Evolutionary conservation across 2,113 vertebrate species (phyloP).

Genomic region (Ailurus styani): DNA sequence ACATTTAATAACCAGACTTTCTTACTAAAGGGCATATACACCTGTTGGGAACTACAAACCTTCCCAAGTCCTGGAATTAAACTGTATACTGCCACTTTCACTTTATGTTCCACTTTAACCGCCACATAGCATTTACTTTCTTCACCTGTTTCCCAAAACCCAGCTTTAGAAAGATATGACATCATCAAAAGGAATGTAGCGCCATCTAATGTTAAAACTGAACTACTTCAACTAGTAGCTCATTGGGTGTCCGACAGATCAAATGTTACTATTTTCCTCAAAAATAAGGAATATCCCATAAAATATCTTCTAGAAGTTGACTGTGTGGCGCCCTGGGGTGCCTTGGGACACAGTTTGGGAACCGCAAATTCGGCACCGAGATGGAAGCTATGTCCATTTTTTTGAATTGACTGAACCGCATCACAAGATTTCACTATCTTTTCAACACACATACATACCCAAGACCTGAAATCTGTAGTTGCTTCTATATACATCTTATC

Average conservation of each 20-base stretch:
- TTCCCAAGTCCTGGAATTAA: neutral
- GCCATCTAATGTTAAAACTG: constrained; percentile 69
- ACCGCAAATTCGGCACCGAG: neutral
- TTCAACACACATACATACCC: neutral
- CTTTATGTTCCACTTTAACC: neutral
- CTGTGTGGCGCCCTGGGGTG: neutral
- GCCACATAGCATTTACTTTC: neutral
- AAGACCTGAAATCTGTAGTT: neutral
- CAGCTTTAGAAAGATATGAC: constrained; percentile 34
- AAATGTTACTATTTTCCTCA: neutral
- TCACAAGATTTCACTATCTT: neutral
- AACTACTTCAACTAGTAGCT: constrained; percentile 26
- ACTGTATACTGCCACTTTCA: neutral
- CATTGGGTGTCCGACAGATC: neutral
- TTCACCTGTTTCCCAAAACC: neutral
- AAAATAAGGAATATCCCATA: neutral
- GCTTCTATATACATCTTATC: neutral
- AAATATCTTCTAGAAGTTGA: neutral
- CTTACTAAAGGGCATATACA: neutral
- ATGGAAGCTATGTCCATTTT: neutral
- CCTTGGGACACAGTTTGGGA: constrained; percentile 33
- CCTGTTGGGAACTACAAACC: neutral
- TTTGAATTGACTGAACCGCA: neutral
- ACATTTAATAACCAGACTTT: neutral
- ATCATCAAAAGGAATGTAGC: constrained; percentile 69